Evolutionary conservation across 2,797 vertebrate genomes (phyloP).

Genomic region (Pipistrellus pygmaeus): DNA sequence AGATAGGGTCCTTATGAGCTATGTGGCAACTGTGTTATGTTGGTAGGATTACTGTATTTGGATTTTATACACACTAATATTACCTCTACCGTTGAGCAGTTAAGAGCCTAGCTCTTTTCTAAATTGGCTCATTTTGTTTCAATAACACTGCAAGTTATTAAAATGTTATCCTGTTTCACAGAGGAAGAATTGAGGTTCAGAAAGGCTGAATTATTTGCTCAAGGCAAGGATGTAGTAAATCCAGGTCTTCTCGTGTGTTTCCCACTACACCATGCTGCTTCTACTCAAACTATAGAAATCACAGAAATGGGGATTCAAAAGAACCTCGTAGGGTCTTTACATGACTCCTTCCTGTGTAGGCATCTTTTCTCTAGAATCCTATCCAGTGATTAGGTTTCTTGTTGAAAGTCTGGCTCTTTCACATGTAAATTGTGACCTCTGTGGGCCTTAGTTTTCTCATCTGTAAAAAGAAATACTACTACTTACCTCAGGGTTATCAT

Average conservation of each 20-base stretch:
- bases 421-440: not conserved
- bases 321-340: not conserved
- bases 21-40: not conserved
- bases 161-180: not conserved
- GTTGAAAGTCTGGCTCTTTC: not conserved
- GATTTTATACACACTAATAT: not conserved
- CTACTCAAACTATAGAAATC: not conserved
- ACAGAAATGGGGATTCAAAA: slow-evolving; percentile 25
- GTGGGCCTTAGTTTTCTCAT: not conserved
- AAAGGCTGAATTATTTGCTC: slow-evolving; percentile 13
- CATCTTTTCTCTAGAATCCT: not conserved
- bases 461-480: not conserved
- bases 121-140: slow-evolving; percentile 31
- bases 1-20: not conserved
- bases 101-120: not conserved
- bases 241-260: not conserved
- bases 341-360: not conserved
- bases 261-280: not conserved
- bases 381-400: not conserved
- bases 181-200: not conserved
- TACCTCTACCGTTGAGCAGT: not conserved
- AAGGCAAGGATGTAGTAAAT: not conserved
- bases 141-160: not conserved
- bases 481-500: not conserved
- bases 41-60: not conserved